These are phyloP conservation scores for Octonoba sinensis DNA, from an alignment of 2,888 invertebrate species.

Conservation along the genomic window DNA sequence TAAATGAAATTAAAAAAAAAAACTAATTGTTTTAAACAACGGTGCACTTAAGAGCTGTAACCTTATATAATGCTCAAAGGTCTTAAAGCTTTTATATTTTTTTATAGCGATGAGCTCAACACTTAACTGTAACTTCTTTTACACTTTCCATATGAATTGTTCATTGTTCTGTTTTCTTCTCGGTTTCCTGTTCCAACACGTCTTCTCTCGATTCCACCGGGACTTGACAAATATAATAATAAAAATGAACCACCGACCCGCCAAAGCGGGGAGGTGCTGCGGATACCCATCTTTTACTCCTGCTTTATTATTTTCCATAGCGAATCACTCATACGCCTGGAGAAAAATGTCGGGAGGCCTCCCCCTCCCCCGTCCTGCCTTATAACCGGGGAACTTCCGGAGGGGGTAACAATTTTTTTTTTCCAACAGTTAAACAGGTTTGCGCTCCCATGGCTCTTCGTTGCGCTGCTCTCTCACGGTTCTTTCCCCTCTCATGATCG, in stretches of 20 bases:
- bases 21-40: no score
- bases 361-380: constrained; percentile 40
- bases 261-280: constrained; percentile 19
- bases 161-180: no score
- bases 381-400: constrained; percentile 45
- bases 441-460: constrained; percentile 60
- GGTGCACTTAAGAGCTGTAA: not conserved
- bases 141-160: not conserved
- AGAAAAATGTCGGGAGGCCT: constrained; percentile 34
- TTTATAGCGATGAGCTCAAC: not conserved
- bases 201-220: constrained; percentile 14
- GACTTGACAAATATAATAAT: constrained; percentile 24
- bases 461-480: constrained; percentile 49
- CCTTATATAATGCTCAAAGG: no score
- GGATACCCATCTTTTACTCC: constrained; percentile 31
- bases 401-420: constrained; percentile 26
- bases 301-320: constrained; percentile 48
- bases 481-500: constrained; percentile 56
- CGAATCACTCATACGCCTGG: constrained; percentile 56
- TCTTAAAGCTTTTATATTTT: no score
- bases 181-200: constrained; percentile 23
- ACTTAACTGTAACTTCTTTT: not conserved
- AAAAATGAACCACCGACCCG: constrained; percentile 12
- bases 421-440: constrained; percentile 60
- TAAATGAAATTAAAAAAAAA: no score